phyloP scores from a whole-genome alignment of 2,113 vertebrate species.

The Eonycteris spelaea region DNA sequence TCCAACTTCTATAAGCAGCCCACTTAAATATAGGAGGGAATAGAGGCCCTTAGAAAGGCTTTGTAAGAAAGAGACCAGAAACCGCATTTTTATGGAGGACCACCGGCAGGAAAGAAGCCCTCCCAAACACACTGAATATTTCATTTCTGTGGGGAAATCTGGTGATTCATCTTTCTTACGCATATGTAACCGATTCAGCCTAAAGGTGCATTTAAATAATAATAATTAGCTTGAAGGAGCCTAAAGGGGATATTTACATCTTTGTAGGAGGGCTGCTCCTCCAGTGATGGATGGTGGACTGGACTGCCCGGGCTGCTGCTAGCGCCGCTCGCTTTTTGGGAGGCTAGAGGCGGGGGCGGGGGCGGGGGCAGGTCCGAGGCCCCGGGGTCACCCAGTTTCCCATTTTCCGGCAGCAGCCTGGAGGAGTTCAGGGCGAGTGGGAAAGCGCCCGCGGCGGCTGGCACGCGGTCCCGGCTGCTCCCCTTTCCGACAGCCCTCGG shows the following conservation, averaged over 20 bases:
- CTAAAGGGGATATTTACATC: slow-evolving; percentile 94
- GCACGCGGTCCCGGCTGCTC: slow-evolving; percentile 80
- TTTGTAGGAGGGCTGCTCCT: slow-evolving; percentile 92
- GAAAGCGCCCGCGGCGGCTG: slow-evolving; percentile 72
- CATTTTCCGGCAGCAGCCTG: slow-evolving; percentile 81
- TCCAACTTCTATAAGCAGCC: slow-evolving; percentile 14
- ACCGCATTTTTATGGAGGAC: slow-evolving; percentile 41
- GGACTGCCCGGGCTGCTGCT: slow-evolving; percentile 79
- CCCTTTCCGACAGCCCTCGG: slow-evolving; percentile 80
- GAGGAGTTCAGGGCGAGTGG: slow-evolving; percentile 70
- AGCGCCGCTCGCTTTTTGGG: slow-evolving; percentile 60
- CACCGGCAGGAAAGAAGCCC: slow-evolving; percentile 36
- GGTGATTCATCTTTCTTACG: slow-evolving; percentile 84
- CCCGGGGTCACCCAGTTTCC: slow-evolving; percentile 81
- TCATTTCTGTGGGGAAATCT: slow-evolving; percentile 86
- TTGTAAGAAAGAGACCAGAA: slow-evolving; percentile 20
- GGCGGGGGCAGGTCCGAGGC: slow-evolving; percentile 67
- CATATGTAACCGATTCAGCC: slow-evolving; percentile 86
- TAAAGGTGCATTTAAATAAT: slow-evolving; percentile 86
- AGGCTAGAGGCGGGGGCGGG: slow-evolving; percentile 48
- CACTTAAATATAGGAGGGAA: neutral
- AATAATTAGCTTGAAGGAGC: slow-evolving; percentile 86
- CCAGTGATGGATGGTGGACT: slow-evolving; percentile 82
- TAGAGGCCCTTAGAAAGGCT: neutral
- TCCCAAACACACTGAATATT: slow-evolving; percentile 83